phyloP scores from a whole-genome alignment of 2,888 invertebrate species.

The Tromatobia lineatoria region DNA sequence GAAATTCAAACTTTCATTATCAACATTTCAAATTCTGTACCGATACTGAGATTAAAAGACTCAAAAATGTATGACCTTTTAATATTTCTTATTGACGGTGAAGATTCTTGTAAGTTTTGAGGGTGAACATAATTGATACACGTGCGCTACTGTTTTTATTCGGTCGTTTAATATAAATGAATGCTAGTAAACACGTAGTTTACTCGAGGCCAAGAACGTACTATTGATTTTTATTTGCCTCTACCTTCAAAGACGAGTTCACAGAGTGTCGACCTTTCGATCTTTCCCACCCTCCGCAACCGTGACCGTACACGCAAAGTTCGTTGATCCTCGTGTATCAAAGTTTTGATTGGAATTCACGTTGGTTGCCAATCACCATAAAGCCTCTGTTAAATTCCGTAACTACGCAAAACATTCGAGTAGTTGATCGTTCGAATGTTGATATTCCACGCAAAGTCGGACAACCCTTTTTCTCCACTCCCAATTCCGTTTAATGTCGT shows the following conservation, averaged over 20 bases:
- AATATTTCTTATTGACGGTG: too few relatives aligned
- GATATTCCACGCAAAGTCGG: conserved; percentile 7
- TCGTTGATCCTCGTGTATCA: conserved; percentile 58
- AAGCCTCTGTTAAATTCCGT: background rate
- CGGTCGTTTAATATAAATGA: background rate
- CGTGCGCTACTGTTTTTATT: background rate
- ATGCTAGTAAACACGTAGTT: background rate
- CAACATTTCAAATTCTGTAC: too few relatives aligned
- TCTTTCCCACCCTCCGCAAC: conserved; percentile 53
- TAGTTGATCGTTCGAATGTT: conserved; percentile 23
- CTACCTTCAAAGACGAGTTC: conserved; percentile 52
- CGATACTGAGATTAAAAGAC: too few relatives aligned
- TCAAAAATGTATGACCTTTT: too few relatives aligned
- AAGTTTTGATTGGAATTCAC: conserved; percentile 53
- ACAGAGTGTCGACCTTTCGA: conserved; percentile 68
- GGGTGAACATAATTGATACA: too few relatives aligned
- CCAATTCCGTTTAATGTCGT: conserved; percentile 14
- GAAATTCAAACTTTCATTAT: too few relatives aligned
- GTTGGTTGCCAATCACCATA: background rate
- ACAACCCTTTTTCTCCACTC: background rate
- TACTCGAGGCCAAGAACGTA: conserved; percentile 40
- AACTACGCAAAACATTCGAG: background rate
- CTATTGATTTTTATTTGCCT: conserved; percentile 59
- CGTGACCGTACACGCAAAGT: conserved; percentile 53
- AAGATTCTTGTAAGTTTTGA: too few relatives aligned